phyloP scores from a whole-genome alignment of 2,113 vertebrate species.

The Nannospalax galili region DNA sequence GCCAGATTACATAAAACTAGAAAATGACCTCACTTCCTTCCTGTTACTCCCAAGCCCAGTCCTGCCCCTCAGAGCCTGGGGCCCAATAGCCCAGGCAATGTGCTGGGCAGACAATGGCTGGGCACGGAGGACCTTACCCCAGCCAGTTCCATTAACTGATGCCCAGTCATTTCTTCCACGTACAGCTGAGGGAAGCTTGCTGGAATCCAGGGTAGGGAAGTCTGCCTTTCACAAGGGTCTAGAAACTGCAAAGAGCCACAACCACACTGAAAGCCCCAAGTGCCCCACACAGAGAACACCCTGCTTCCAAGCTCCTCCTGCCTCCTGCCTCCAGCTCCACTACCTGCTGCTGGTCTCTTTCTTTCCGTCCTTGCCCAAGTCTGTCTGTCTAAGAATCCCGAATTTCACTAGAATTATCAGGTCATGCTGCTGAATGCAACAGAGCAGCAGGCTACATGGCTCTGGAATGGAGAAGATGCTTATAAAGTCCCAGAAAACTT shows the following conservation, averaged over 20 bases:
- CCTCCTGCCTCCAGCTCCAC: not conserved
- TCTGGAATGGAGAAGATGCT: not conserved
- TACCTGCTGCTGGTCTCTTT: not conserved
- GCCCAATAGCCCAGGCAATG: not conserved
- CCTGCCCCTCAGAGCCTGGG: not conserved
- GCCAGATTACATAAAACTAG: not conserved
- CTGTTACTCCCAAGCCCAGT: not conserved
- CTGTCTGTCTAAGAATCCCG: not conserved
- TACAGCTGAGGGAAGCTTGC: not conserved
- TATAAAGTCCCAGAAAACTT: not conserved
- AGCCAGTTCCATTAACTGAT: too few relatives aligned
- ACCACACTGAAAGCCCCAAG: fast-evolving
- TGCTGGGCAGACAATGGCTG: too few relatives aligned
- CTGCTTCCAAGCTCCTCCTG: not conserved
- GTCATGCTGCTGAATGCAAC: not conserved
- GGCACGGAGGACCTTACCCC: not conserved
- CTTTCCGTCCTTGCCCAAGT: fast-evolving
- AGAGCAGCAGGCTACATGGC: not conserved
- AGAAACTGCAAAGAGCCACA: not conserved
- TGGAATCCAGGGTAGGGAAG: fast-evolving
- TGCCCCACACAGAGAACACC: not conserved
- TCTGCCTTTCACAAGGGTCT: not conserved
- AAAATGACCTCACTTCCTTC: constrained; percentile 44
- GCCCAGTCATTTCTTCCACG: not conserved
- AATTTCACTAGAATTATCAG: not conserved